Percentiles rank a stretch among this genome's conserved stretches.
Evolutionary conservation across 2,888 invertebrate genomes (phyloP).

Genomic region (Melieria crassipennis): DNA sequence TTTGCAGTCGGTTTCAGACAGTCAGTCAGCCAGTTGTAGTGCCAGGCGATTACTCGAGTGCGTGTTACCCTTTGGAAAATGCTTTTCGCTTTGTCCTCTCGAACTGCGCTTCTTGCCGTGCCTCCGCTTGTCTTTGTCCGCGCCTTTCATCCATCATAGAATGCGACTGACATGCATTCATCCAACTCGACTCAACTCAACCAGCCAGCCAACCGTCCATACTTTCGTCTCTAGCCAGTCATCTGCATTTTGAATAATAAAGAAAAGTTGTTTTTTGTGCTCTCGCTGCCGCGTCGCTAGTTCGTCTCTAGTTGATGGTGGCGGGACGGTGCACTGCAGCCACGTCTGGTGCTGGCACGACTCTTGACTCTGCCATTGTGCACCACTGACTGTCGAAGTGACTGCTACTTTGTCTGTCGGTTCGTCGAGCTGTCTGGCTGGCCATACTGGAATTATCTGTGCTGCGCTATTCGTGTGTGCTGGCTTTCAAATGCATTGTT

Average conservation of each 20-base stretch:
- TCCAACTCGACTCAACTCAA: slow-evolving; percentile 11
- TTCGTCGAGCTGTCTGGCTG: not conserved
- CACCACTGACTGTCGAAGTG: not conserved
- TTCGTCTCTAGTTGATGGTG: no score
- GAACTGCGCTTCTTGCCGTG: no score
- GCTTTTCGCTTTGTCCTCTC: no score
- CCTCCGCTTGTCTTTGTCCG: no score
- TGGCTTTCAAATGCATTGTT: slow-evolving; percentile 2
- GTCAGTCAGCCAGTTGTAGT: no score
- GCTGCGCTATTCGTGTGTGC: not conserved
- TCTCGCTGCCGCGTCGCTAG: no score
- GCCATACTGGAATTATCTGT: not conserved
- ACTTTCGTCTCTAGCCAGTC: not conserved
- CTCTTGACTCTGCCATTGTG: not conserved
- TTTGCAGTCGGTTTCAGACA: no score
- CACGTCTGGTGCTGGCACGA: no score
- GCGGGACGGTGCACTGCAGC: no score
- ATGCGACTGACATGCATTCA: slow-evolving; percentile 2
- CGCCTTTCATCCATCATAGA: not conserved
- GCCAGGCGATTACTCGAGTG: no score
- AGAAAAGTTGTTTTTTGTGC: slow-evolving; percentile 1
- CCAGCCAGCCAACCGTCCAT: not conserved
- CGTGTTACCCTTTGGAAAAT: no score
- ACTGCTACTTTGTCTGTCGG: not conserved
- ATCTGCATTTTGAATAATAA: slow-evolving; percentile 17